A percentile compares a stretch with the other conserved stretches of the same genome.
Evolutionary conservation across 2,888 invertebrate genomes (phyloP).

Genomic region (Calameuta idolon): DNA sequence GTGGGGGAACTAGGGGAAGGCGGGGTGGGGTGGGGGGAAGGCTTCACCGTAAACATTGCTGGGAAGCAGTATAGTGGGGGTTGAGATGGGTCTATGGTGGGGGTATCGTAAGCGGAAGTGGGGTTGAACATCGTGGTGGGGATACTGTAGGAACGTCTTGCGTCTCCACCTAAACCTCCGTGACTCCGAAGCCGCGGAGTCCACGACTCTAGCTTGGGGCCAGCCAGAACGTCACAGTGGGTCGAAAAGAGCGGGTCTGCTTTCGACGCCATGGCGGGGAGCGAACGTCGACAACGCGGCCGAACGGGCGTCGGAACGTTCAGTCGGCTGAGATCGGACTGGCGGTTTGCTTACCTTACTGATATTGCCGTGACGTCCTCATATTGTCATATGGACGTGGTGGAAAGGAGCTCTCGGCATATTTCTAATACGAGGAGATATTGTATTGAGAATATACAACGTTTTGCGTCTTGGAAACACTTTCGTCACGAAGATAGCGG

Average conservation of each 20-base stretch:
- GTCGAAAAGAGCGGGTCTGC: constrained; percentile 53
- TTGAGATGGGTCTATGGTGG: neutral
- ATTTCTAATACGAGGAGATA: neutral
- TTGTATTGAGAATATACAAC: neutral
- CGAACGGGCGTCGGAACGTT: constrained; percentile 21
- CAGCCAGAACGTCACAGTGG: constrained; percentile 57
- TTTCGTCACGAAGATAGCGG: neutral
- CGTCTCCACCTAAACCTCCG: neutral
- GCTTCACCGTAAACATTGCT: constrained; percentile 17
- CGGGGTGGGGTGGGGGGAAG: neutral
- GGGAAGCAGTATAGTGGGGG: neutral
- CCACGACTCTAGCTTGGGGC: neutral
- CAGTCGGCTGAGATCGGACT: constrained; percentile 29
- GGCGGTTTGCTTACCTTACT: constrained; percentile 6
- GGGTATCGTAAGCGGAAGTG: neutral
- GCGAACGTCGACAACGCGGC: constrained; percentile 20
- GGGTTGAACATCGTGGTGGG: neutral
- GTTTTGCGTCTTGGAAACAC: neutral
- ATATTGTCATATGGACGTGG: neutral
- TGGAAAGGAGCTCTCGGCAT: neutral
- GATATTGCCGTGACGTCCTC: neutral
- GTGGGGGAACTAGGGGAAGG: constrained; percentile 4
- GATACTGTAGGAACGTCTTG: neutral
- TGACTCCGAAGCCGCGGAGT: neutral
- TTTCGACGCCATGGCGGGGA: constrained; percentile 10